Evolutionary conservation across 2,797 vertebrate genomes (phyloP), one percentile per base, ranked within the genome.

Genomic region (Atherinosoma microstoma): DNA sequence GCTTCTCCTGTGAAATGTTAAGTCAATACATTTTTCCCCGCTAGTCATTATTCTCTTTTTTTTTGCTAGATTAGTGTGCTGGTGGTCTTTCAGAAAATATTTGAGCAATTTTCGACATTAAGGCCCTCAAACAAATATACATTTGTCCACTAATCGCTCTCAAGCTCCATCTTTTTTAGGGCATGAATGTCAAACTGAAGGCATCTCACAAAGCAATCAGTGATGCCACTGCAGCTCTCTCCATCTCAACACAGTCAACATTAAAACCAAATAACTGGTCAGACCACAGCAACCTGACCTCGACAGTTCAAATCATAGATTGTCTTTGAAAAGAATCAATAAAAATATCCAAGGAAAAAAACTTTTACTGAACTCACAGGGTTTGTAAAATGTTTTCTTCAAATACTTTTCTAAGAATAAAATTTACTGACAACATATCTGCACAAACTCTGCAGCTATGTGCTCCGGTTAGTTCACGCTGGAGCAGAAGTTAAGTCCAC

Each of bases 21-120:
- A 12, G 9, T 13, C 30, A 29, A 30, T 20, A 42, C 10, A 47
- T 6, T 22, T 30, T 15, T 10, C 9, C 29, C 29, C 10, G 3
- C 29, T 7, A 45, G 16, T 63, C 18, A 32, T 15, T 9, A 3
- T 38, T 0, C 16, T 29, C 12, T 35, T 36, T 15, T 53, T 53
- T 38, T 49, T n/a, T 35, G 6, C 24, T 22, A 4, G 24, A 34
- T 65, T 35, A 34, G 38, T 35, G 5, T 7, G 30, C 38, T 13
- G 29, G 51, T 63, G 60, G 59, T 38, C 49, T n/a, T 65, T 53
- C 20, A 40, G 24, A 24, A 53, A 61, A 34, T 30, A 34, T 22
- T 34, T 40, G 16, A 30, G 30, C 30, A 9, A 51, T 51, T 18
- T 18, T 32, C 10, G 22, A 40, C 20, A 69, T 51, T 8, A n/a